These are phyloP conservation scores for Myanophis thanlyinensis DNA, from an alignment of 2,113 vertebrate genomes.

Conservation along the genomic window DNA sequence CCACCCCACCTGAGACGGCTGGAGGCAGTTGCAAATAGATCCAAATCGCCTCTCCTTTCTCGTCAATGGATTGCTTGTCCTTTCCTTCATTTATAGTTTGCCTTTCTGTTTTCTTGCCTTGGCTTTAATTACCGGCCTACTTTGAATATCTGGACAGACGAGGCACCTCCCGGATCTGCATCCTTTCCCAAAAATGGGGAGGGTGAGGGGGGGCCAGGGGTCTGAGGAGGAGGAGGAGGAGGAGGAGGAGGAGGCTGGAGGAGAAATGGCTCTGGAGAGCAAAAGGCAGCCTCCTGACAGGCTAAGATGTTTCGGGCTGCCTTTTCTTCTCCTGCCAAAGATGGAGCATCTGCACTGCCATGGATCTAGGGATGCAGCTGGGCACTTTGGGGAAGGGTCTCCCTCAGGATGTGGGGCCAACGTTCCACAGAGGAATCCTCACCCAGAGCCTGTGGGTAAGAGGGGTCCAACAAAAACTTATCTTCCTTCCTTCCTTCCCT, in stretches of 20 bases:
- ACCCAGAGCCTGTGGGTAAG: too few species aligned
- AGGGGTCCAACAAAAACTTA: not conserved
- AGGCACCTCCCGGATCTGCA: not conserved
- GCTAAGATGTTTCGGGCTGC: too few species aligned
- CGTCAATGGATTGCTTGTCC: not conserved
- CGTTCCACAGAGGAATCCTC: not conserved
- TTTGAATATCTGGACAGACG: not conserved
- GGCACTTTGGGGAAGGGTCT: not conserved
- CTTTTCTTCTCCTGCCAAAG: not conserved
- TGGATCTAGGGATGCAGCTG: too few species aligned
- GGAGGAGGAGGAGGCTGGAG: too few species aligned
- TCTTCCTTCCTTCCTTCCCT: too few species aligned
- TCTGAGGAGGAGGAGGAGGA: not conserved
- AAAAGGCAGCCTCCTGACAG: too few species aligned
- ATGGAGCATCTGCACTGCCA: not conserved
- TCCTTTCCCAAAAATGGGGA: not conserved
- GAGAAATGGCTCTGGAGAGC: too few species aligned
- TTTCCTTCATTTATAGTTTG: not conserved
- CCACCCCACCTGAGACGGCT: not conserved
- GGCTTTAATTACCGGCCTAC: not conserved
- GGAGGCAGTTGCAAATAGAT: not conserved
- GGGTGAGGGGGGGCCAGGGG: not conserved
- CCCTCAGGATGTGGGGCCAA: not conserved
- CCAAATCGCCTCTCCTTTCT: not conserved
- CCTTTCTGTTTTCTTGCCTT: not conserved